Percentiles rank a stretch among this genome's conserved stretches.
Evolutionary conservation across 2,113 vertebrate species (phyloP).

Genomic region (Hucho hucho): DNA sequence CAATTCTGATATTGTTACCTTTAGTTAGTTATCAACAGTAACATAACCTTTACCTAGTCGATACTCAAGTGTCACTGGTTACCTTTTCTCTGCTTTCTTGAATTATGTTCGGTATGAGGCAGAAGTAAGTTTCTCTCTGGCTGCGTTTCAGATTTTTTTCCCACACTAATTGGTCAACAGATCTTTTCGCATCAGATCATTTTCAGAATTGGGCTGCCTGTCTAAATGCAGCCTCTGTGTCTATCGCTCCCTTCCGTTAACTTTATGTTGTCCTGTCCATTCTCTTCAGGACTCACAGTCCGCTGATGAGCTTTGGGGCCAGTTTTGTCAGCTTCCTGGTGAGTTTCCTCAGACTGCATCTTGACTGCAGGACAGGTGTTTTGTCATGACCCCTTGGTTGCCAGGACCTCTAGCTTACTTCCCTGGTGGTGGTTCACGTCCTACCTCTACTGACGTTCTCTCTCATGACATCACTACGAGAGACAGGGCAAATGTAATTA

Average conservation of each 20-base stretch:
- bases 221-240: not conserved
- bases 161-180: too few relatives aligned
- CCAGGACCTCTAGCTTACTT: not conserved
- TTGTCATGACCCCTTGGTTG: not conserved
- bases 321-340: constrained; percentile 99
- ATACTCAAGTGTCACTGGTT: too few relatives aligned
- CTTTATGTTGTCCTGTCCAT: constrained; percentile 15
- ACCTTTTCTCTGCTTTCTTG: not conserved
- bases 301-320: constrained; percentile 98
- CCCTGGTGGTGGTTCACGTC: not conserved
- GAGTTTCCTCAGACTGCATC: constrained; percentile 66
- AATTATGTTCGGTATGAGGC: not conserved
- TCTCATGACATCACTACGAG: not conserved
- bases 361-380: not conserved
- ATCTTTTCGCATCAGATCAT: too few relatives aligned
- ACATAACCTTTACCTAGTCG: too few relatives aligned
- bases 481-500: not conserved
- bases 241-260: not conserved
- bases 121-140: not conserved
- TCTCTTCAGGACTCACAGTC: constrained; percentile 87
- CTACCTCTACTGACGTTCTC: not conserved
- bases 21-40: too few relatives aligned
- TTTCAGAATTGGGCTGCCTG: too few relatives aligned
- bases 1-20: too few relatives aligned
- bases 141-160: too few relatives aligned